Conservation (phyloP, 2,888 invertebrate species). For the Ornithoptera alexandrae region DNA sequence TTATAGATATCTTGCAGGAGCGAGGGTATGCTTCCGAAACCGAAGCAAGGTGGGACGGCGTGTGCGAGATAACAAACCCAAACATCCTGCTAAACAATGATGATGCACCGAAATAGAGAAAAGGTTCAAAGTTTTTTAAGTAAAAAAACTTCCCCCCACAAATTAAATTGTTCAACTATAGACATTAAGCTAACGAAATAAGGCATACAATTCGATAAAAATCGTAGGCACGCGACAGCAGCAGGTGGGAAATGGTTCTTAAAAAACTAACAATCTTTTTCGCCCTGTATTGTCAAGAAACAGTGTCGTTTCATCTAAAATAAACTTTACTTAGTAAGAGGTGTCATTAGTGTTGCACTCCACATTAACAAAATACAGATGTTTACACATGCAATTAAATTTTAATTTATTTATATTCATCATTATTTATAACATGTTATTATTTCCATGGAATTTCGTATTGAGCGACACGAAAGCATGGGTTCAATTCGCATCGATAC, state of each 20-base stretch:
- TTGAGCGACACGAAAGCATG: too few species aligned
- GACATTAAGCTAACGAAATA: slow-evolving; percentile 37
- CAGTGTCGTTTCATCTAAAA: slow-evolving; percentile 52
- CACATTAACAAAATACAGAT: slow-evolving; percentile 29
- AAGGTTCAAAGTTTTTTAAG: slow-evolving; percentile 61
- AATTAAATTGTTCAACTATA: slow-evolving; percentile 31
- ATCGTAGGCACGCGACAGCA: slow-evolving; percentile 68
- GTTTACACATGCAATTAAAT: slow-evolving; percentile 35
- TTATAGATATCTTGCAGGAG: slow-evolving; percentile 61
- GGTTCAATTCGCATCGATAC: too few species aligned
- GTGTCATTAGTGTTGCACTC: slow-evolving; percentile 26
- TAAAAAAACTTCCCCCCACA: slow-evolving; percentile 56
- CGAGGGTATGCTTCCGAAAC: slow-evolving; percentile 52
- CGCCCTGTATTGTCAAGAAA: slow-evolving; percentile 61
- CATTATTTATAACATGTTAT: too few species aligned
- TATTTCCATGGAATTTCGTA: too few species aligned
- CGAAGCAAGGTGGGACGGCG: slow-evolving; percentile 70
- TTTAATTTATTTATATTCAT: too few species aligned
- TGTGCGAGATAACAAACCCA: slow-evolving; percentile 74
- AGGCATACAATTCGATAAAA: slow-evolving; percentile 34
- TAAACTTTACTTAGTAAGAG: slow-evolving; percentile 38
- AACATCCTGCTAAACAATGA: slow-evolving; percentile 72
- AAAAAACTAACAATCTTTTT: slow-evolving; percentile 72
- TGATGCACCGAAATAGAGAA: slow-evolving; percentile 58
- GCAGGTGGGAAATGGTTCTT: slow-evolving; percentile 73